Conservation (phyloP, 2,113 vertebrate species). For the Perca flavescens region DNA sequence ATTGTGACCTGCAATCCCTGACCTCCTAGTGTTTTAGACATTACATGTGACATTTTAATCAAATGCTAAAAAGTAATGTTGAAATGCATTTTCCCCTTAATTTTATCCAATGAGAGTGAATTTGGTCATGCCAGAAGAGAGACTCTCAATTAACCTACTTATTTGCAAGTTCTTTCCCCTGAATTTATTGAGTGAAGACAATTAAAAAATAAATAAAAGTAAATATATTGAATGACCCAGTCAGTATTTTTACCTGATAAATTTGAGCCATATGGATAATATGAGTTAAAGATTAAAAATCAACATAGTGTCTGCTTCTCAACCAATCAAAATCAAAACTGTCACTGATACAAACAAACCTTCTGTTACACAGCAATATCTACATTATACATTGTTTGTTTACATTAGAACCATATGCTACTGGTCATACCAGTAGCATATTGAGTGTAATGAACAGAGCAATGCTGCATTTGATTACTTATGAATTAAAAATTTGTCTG, state of each 20-base stretch:
- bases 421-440: no score
- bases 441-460: no score
- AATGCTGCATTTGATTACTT: neutral
- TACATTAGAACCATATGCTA: no score
- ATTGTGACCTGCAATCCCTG: neutral
- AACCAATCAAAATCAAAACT: neutral
- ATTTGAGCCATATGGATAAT: neutral
- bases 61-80: neutral
- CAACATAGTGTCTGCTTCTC: neutral
- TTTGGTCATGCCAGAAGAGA: neutral
- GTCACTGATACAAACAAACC: neutral
- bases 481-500: neutral
- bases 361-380: no score
- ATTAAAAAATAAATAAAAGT: neutral
- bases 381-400: no score
- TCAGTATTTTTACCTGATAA: neutral
- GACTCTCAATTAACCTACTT: neutral
- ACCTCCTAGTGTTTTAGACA: neutral
- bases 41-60: neutral
- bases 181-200: neutral
- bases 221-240: neutral
- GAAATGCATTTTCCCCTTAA: neutral
- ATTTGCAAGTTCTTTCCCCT: neutral
- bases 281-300: neutral
- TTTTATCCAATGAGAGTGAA: neutral